Base-by-base conservation (phyloP, 1,140 invertebrate species). In the Rhyacophila brunnea region DNA sequence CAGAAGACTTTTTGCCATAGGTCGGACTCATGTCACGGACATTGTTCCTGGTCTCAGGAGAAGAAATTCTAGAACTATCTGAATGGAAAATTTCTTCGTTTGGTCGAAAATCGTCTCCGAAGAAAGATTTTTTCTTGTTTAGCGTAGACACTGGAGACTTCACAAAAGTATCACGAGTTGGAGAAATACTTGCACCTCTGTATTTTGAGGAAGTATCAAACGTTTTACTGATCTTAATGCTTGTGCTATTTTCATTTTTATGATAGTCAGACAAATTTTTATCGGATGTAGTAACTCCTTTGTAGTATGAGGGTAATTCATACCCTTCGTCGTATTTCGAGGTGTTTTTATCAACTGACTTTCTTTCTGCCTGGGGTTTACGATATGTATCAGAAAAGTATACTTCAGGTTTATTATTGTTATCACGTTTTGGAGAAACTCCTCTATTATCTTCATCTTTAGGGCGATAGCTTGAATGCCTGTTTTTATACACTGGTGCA, bases 401-500 rank as follows among this genome's bases (percentile, higher is more conserved):
- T 6, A 51, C 38, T 44, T 58, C 56, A 14, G 38, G 18, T 34
- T 58, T 58, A 35, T 47, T 57, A 20, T 18, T 15, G 15, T 7
- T 32, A 19, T 49, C 55, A 11, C 1, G 5, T 14, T 15, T 58
- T n/a, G 17, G 47, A 14, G 47, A 17, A 11, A 14, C 32, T 47
- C 4, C 23, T 28, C 23, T 9, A 28, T 40, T 15, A n/a, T 40
- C 11, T 10, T 23, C 46, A 20, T 36, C 20, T n/a, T 51, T 58
- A 7, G 1, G 17, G 34, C 14, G 34, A 10, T 23, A 58, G 17
- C 49, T 52, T 5, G 49, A 10, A 1, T 20, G 32, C 45, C 57
- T 52, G 7, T 43, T 47, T 18, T 53, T 59, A 18, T 59, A 59
- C 2, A 59, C 57, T 11, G 57, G 57, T 9, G 49, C 42, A 36